These are phyloP conservation scores for Hirtodrosophila confusa DNA, from an alignment of 2,888 invertebrate species.

Conservation along the genomic window DNA sequence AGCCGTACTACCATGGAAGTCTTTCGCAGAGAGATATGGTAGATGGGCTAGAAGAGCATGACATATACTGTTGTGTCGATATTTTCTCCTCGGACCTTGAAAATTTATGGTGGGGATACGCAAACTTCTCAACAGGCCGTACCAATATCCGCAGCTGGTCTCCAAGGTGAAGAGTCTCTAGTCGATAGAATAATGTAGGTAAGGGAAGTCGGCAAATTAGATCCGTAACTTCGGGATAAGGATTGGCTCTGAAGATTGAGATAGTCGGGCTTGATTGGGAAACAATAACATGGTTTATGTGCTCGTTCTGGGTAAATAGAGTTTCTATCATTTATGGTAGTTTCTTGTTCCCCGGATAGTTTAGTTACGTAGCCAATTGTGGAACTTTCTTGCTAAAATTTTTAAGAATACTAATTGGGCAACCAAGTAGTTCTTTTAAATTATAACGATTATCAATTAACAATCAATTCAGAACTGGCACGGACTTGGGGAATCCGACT, in stretches of 20 bases:
- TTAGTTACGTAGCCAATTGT: constrained; percentile 54
- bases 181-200: constrained; percentile 86
- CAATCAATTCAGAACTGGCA: constrained; percentile 85
- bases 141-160: constrained; percentile 88
- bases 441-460: constrained; percentile 84
- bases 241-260: constrained; percentile 85
- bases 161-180: constrained; percentile 79
- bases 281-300: constrained; percentile 74
- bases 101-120: constrained; percentile 43
- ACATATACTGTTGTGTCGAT: constrained; percentile 57
- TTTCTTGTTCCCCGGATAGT: constrained; percentile 50
- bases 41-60: constrained; percentile 51
- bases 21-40: constrained; percentile 58
- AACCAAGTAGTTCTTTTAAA: constrained; percentile 41
- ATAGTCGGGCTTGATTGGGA: constrained; percentile 56
- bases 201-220: constrained; percentile 87
- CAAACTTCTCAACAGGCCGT: constrained; percentile 20
- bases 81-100: constrained; percentile 61
- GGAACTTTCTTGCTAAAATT: constrained; percentile 60
- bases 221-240: constrained; percentile 88
- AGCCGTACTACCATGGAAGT: constrained; percentile 57
- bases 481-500: constrained; percentile 88
- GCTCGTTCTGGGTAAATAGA: constrained; percentile 63
- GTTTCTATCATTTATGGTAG: constrained; percentile 40
- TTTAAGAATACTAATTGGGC: constrained; percentile 42